Conservation (phyloP, 2,797 vertebrate species). For the Atherinosoma microstoma region DNA sequence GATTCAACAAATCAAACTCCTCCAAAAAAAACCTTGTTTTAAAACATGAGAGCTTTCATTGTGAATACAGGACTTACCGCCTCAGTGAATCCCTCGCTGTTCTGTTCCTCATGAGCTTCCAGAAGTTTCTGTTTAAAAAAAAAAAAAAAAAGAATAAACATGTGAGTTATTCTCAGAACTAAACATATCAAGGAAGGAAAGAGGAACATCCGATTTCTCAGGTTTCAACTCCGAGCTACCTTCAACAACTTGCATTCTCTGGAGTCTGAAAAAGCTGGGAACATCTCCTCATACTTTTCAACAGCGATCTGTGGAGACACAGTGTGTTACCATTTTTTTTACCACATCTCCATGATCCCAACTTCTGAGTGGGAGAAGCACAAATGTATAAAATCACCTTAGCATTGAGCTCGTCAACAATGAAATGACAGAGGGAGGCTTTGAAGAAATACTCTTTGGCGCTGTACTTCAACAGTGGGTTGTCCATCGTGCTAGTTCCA, state of each 20-base stretch:
- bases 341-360: not conserved
- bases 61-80: slow-evolving; percentile 86
- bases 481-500: slow-evolving; percentile 97
- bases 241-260: slow-evolving; percentile 98
- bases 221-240: slow-evolving; percentile 76
- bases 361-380: not conserved
- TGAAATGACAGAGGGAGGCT: slow-evolving; percentile 97
- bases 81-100: slow-evolving; percentile 95
- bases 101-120: slow-evolving; percentile 98
- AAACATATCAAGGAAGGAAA: not conserved
- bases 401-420: slow-evolving; percentile 96
- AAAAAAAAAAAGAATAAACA: slow-evolving; percentile 50
- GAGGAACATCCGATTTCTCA: slow-evolving; percentile 11
- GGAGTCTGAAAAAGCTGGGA: slow-evolving; percentile 97
- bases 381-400: slow-evolving; percentile 81
- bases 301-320: slow-evolving; percentile 89
- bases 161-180: slow-evolving; percentile 39
- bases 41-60: slow-evolving; percentile 14
- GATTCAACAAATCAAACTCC: slow-evolving; percentile 25
- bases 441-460: slow-evolving; percentile 99
- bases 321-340: slow-evolving; percentile 13
- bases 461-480: slow-evolving; percentile 96
- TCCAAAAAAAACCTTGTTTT: not conserved
- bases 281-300: slow-evolving; percentile 99
- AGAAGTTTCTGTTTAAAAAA: slow-evolving; percentile 90